Evolutionary conservation across 2,888 invertebrate species (phyloP), one percentile per base, ranked within the genome.

Genomic region (Andrena haemorrhoa): DNA sequence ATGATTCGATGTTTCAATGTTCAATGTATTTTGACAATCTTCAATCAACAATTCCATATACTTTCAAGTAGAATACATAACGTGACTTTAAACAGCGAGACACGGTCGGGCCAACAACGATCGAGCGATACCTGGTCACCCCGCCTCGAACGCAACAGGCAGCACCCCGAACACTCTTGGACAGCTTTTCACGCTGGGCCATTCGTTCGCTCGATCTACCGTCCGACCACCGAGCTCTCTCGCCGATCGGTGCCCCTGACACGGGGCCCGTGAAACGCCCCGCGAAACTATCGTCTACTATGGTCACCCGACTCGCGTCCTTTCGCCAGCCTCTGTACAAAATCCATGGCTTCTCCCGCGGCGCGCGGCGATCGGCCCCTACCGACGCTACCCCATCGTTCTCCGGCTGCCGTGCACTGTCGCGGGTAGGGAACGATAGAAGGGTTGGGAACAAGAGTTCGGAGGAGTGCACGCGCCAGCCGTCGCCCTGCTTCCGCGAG

Each of bases 41-140:
- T 89, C 82, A 86, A 86, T 90, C 89, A 91, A 91, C 91, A 91
- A 89, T 90, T 90, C 85, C 83, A 91, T 91, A 90, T 90, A 90
- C 88, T 90, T 90, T 85, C 80, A 88, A 80, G 78, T 78, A 82
- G 86, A 91, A 81, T 92, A 91, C 91, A 92, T 90, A 91, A 91
- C 90, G 86, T 88, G 87, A 85, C 86, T 82, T 77, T 66, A 70
- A 81, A 70, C 70, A 75, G 76, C 73, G 73, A 56, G 56, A 70
- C 73, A 76, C 82, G 65, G 47, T 47, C 53, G 53, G 77, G 72
- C 70, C 68, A 68, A 56, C 71, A 72, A 82, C 72, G 60, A 77
- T 26, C 65, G 73, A 70, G 82, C 75, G 56, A 56, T 5, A 41
- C 41, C 41, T 16, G 41, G 16, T 41, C 16, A 16, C 16, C 41